A percentile compares a stretch with the other conserved stretches of the same genome.
phyloP scores from a whole-genome alignment of 2,113 vertebrate genomes.

The Morone saxatilis region DNA sequence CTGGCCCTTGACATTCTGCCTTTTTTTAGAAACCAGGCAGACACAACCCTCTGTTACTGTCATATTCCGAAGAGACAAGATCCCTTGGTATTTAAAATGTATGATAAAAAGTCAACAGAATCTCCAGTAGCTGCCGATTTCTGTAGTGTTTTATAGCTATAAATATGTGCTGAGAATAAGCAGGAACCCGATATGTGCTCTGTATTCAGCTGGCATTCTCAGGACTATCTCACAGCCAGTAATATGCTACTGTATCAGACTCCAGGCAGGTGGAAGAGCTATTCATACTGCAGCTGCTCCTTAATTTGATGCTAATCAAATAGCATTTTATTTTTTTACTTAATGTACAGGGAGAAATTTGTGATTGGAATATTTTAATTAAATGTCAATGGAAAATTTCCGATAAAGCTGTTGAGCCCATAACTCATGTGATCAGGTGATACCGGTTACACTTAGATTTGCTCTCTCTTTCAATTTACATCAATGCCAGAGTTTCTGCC shows the following conservation, averaged over 20 bases:
- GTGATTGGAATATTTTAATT: slow-evolving; percentile 10
- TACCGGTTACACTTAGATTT: neutral
- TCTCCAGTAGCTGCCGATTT: slow-evolving; percentile 34
- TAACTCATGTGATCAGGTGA: neutral
- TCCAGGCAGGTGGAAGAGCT: slow-evolving; percentile 24
- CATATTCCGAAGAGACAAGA: neutral
- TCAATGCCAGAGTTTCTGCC: neutral
- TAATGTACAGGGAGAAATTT: neutral
- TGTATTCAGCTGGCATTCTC: slow-evolving; percentile 61
- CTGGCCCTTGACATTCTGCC: slow-evolving; percentile 8
- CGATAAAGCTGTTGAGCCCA: neutral
- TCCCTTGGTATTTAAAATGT: slow-evolving; percentile 41
- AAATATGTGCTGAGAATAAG: slow-evolving; percentile 67
- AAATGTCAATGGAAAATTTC: slow-evolving; percentile 8
- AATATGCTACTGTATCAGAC: slow-evolving; percentile 56
- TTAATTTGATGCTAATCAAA: slow-evolving; percentile 52
- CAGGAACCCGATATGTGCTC: slow-evolving; percentile 43
- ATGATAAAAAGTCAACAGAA: slow-evolving; percentile 44
- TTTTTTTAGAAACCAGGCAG: slow-evolving; percentile 14
- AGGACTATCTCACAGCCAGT: slow-evolving; percentile 49
- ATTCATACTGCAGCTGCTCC: slow-evolving; percentile 39
- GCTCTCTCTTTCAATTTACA: slow-evolving; percentile 16
- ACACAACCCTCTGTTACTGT: slow-evolving; percentile 7
- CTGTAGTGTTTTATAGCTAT: slow-evolving; percentile 41
- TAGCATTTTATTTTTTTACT: slow-evolving; percentile 10